Conservation (phyloP, 2,888 invertebrate species). For the Drosophila sordidapex region DNA sequence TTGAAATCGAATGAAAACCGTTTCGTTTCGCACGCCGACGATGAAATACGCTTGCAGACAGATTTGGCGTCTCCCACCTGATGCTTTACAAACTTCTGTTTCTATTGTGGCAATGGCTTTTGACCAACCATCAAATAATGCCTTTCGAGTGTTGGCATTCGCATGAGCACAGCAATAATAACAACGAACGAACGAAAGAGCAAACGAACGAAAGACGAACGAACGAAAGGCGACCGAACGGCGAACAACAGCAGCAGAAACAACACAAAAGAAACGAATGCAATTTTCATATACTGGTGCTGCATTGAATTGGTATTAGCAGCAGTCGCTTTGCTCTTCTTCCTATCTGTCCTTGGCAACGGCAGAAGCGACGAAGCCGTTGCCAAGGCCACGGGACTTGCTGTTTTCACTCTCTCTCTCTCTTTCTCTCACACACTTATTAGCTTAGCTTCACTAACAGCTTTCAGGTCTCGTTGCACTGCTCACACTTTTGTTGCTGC, state of each 20-base stretch:
- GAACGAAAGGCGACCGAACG: background rate
- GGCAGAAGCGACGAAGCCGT: slow-evolving; percentile 19
- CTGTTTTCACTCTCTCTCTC: slow-evolving; percentile 20
- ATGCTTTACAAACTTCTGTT: background rate
- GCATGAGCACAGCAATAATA: background rate
- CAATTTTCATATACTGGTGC: slow-evolving; percentile 15
- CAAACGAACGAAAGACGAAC: background rate
- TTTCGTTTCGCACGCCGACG: background rate
- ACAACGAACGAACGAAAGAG: background rate
- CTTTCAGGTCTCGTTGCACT: slow-evolving; percentile 18
- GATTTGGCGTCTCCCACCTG: background rate
- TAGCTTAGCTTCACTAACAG: background rate
- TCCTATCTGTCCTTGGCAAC: slow-evolving; percentile 22
- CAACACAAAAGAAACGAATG: slow-evolving; percentile 2
- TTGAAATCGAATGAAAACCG: background rate
- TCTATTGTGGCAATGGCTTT: background rate
- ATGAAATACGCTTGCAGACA: background rate
- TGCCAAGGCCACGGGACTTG: slow-evolving; percentile 60
- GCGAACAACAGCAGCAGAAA: background rate
- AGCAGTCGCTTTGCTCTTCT: slow-evolving; percentile 9
- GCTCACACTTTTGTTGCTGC: slow-evolving; percentile 16
- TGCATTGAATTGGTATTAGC: slow-evolving; percentile 48
- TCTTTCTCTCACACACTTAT: background rate
- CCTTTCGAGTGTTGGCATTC: background rate
- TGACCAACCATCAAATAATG: background rate